phyloP scores from a whole-genome alignment of 2,797 vertebrate genomes.

The Lepilemur septentrionalis region DNA sequence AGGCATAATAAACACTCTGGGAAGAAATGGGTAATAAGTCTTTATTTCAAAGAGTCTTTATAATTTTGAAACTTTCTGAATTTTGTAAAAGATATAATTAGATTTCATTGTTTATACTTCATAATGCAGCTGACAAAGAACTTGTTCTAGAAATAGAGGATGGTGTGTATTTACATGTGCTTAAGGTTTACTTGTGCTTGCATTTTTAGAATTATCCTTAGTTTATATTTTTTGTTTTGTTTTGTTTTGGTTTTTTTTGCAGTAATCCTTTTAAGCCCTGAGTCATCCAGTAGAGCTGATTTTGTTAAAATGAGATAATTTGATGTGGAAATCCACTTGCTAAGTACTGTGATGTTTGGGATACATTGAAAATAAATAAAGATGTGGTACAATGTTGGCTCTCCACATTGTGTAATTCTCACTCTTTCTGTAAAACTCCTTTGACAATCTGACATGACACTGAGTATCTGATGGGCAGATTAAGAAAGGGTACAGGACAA shows the following conservation, averaged over 20 bases:
- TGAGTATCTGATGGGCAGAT: background rate
- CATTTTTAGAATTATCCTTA: background rate
- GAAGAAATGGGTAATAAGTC: background rate
- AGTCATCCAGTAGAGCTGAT: background rate
- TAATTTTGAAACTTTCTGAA: slow-evolving; percentile 3
- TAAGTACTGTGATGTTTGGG: background rate
- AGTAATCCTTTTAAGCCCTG: background rate
- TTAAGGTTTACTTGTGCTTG: background rate
- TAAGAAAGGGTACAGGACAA: background rate
- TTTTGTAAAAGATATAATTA: background rate
- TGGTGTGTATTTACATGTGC: background rate
- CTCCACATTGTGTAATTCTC: background rate
- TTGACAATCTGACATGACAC: background rate
- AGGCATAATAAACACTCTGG: background rate
- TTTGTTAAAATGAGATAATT: slow-evolving; percentile 6
- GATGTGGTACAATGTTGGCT: background rate
- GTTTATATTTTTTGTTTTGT: background rate
- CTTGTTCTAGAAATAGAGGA: background rate
- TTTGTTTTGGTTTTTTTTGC: background rate
- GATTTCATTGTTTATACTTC: background rate
- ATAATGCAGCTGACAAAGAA: background rate
- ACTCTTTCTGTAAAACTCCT: background rate
- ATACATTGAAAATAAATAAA: background rate
- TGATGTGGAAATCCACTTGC: background rate
- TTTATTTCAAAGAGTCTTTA: background rate